Evolutionary conservation across 2,113 vertebrate genomes (phyloP).

Genomic region (Cryptomyrus ogoouensis): DNA sequence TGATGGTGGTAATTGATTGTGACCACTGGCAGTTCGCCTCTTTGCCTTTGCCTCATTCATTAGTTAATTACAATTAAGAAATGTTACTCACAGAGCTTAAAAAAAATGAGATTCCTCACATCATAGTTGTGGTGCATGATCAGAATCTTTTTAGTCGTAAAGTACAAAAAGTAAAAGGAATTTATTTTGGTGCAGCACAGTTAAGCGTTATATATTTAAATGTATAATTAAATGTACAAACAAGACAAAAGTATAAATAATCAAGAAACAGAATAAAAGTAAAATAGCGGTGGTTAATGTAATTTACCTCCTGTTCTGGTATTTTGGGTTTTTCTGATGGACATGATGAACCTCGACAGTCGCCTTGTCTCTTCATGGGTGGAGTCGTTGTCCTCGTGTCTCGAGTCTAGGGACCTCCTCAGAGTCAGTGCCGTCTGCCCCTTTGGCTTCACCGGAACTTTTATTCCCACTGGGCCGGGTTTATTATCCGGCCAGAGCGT

Average conservation of each 20-base stretch:
- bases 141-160: neutral
- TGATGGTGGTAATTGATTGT: slow-evolving; percentile 39
- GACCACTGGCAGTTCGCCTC: slow-evolving; percentile 39
- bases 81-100: slow-evolving; percentile 33
- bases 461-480: neutral
- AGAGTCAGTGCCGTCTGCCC: neutral
- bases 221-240: neutral
- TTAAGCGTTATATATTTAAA: neutral
- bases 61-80: slow-evolving; percentile 52
- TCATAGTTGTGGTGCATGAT: neutral
- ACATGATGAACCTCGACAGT: neutral
- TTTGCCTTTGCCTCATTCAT: slow-evolving; percentile 42
- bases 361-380: neutral
- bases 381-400: neutral
- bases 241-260: neutral
- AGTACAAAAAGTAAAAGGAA: neutral
- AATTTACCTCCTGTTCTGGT: neutral
- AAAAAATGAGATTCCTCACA: neutral
- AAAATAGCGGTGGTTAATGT: neutral
- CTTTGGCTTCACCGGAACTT: neutral
- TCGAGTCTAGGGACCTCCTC: neutral
- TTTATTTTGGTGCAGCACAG: neutral
- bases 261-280: neutral
- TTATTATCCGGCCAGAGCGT: neutral
- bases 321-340: neutral